Evolutionary conservation across 2,888 invertebrate species (phyloP), one percentile per base, ranked within the genome.

Genomic region (Candidula unifasciata): DNA sequence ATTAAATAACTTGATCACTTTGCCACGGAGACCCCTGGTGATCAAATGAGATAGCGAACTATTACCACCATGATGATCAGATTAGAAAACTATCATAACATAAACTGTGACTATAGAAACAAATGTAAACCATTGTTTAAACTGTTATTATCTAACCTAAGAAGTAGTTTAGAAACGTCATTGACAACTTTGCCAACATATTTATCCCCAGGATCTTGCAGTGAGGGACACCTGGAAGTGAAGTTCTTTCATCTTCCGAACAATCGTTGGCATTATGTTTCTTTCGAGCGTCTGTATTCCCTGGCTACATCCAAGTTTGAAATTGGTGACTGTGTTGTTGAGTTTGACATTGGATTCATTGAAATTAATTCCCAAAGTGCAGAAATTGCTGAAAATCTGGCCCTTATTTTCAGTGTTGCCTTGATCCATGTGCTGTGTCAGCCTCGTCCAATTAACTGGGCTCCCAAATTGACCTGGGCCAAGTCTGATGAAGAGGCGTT

Each of bases 351-450:
- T 35, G 93, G 92, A 18, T 88, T 88, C 79, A 89, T 93, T 30
- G 88, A 88, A 18, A 88, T 91, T 33, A 76, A 77, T 30, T 85
- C 85, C 3, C 52, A 81, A 30, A 73, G 66, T 18, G 69, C 76
- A 6, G 86, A 94, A 83, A 93, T 94, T 16, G 94, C 94, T 3
- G 94, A 94, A 89, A 94, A 94, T 86, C 90, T 94, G 13, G 94
- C 94, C 27, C 89, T 93, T 81, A 93, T 94, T 16, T 94, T 94
- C 91, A 92, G 93, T 74, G 93, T 94, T 18, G 91, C 94, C 27
- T 91, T 94, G 16, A 91, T 94, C 27, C 94, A 94, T 88, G 94
- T 94, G 27, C 91, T 94, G n/a, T 94, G 94, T 88, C 94, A 95
- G 89, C 94, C 94, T 2, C 93, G 94, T 79, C 90, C 91, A 10